phyloP scores from a whole-genome alignment of 1,140 invertebrate genomes.

The Neotoxoptera formosana region DNA sequence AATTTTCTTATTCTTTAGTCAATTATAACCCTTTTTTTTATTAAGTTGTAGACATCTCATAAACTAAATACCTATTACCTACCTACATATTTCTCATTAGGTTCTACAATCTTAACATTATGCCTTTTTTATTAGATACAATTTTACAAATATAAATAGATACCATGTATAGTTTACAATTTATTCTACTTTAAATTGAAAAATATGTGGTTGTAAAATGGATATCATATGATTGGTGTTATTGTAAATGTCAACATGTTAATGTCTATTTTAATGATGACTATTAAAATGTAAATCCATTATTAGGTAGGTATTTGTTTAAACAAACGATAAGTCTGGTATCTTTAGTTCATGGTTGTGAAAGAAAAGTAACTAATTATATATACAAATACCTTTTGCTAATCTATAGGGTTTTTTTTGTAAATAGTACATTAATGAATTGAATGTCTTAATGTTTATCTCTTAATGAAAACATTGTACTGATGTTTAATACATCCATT shows the following conservation, averaged over 20 bases:
- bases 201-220: not conserved
- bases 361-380: not conserved
- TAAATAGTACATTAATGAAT: not conserved
- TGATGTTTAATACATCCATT: not conserved
- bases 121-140: not conserved
- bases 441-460: not conserved
- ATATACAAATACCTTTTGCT: not conserved
- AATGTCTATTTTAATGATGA: not conserved
- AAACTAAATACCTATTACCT: not conserved
- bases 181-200: not conserved
- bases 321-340: not conserved
- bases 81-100: not conserved
- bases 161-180: not conserved
- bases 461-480: not conserved
- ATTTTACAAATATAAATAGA: not conserved
- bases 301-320: not conserved
- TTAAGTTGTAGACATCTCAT: not conserved
- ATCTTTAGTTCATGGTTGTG: not conserved
- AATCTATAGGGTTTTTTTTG: not conserved
- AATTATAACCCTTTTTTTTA: not conserved
- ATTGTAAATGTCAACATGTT: not conserved
- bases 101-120: not conserved
- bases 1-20: not conserved
- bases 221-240: not conserved
- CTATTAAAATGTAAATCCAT: not conserved